A percentile compares a stretch with the other conserved stretches of the same genome.
Conservation (phyloP, 2,113 vertebrate species). For the Calonectris borealis region DNA sequence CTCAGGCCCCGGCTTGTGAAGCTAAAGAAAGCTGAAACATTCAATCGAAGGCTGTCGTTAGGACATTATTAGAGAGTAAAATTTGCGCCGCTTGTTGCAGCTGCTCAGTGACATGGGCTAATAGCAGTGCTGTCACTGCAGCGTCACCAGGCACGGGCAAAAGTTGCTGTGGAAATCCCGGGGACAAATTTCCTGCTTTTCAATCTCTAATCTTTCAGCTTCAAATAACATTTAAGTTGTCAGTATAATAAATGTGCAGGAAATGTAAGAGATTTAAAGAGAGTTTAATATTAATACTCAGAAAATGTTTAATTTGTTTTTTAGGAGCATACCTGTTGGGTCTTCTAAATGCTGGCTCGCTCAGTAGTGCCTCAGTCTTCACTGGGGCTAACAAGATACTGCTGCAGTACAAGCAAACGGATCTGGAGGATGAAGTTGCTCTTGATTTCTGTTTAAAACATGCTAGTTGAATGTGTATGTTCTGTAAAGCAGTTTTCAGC, state of each 20-base stretch:
- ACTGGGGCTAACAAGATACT: not conserved
- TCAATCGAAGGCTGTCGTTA: not conserved
- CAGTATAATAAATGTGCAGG: not conserved
- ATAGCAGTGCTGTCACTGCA: not conserved
- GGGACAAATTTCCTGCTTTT: not conserved
- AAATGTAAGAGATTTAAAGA: not conserved
- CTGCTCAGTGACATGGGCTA: not conserved
- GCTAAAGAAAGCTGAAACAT: not conserved
- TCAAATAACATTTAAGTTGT: not conserved
- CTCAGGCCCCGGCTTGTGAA: not conserved
- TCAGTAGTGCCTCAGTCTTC: not conserved
- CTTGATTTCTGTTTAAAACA: not conserved
- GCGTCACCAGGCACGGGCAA: accelerated
- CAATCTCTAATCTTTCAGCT: not conserved
- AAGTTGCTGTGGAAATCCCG: not conserved
- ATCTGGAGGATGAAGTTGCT: not conserved
- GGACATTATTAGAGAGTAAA: not conserved
- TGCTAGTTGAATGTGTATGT: not conserved
- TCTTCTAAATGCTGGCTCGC: not conserved
- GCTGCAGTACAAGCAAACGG: not conserved
- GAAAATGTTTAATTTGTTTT: not conserved
- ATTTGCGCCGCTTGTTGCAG: not conserved
- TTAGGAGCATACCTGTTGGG: not conserved
- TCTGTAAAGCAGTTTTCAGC: not conserved
- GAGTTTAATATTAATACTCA: not conserved